These are phyloP conservation scores for Arctocebus calabarensis DNA, from an alignment of 2,797 vertebrate species.

Conservation along the genomic window DNA sequence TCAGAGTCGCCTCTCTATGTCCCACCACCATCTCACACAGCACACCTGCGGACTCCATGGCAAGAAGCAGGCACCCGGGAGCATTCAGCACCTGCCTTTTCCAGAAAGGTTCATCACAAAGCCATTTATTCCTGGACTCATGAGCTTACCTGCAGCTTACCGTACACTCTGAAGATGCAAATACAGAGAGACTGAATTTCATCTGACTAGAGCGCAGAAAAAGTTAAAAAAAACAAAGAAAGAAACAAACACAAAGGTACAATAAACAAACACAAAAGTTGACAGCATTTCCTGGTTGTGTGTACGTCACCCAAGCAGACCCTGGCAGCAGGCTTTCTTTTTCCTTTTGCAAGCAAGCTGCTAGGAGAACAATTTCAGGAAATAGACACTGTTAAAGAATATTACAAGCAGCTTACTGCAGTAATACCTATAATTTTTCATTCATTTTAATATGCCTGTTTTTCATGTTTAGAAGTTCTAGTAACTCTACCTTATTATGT, in stretches of 20 bases:
- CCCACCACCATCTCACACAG: background rate
- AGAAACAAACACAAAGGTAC: background rate
- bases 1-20: rapidly evolving
- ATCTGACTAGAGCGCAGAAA: slow-evolving; percentile 64
- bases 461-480: slow-evolving; percentile 74
- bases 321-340: slow-evolving; percentile 78
- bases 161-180: slow-evolving; percentile 59
- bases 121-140: slow-evolving; percentile 50
- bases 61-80: background rate
- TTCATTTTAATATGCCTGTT: slow-evolving; percentile 84
- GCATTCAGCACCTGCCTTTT: background rate
- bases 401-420: slow-evolving; percentile 86
- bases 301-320: slow-evolving; percentile 71
- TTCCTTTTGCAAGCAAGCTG: slow-evolving; percentile 77
- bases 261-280: background rate
- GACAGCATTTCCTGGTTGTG: background rate
- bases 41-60: background rate
- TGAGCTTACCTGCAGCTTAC: slow-evolving; percentile 50
- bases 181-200: slow-evolving; percentile 55
- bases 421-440: slow-evolving; percentile 86
- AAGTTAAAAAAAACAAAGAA: slow-evolving; percentile 71
- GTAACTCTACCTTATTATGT: slow-evolving; percentile 74
- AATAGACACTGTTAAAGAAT: slow-evolving; percentile 79
- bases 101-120: slow-evolving; percentile 39
- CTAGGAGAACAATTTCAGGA: slow-evolving; percentile 71